Evolutionary conservation across 2,113 vertebrate species (phyloP).

Genomic region (Physeter macrocephalus): DNA sequence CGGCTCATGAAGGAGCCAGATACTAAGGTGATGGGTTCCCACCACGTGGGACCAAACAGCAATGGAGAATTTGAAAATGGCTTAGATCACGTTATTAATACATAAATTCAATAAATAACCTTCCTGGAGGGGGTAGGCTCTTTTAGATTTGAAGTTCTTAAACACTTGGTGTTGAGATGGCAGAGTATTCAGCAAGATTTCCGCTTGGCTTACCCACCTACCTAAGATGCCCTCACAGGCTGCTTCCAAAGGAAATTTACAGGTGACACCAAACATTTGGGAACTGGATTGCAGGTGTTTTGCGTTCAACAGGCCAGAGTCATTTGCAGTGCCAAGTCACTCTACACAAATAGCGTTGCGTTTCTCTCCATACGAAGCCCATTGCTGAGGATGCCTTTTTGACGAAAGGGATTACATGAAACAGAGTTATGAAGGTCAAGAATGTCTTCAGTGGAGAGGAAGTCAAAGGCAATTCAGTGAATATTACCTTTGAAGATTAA

Average conservation of each 20-base stretch:
- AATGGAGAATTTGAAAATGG: neutral
- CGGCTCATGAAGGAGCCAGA: neutral
- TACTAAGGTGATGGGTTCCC: neutral
- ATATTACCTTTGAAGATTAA: neutral
- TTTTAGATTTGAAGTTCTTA: neutral
- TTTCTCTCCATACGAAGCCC: neutral
- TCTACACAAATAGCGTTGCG: fast-evolving
- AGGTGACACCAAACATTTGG: fast-evolving
- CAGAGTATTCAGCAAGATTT: neutral
- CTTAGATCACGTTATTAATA: neutral
- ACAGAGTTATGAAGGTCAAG: neutral
- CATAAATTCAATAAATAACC: neutral
- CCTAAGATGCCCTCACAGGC: neutral
- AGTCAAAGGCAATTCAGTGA: neutral
- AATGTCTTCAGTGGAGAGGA: neutral
- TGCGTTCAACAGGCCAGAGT: fast-evolving
- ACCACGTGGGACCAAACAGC: neutral
- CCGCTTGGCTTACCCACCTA: neutral
- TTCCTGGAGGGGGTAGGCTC: neutral
- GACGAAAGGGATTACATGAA: neutral
- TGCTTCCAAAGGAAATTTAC: neutral
- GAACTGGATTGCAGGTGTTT: too few relatives aligned
- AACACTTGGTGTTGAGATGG: neutral
- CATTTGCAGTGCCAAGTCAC: fast-evolving
- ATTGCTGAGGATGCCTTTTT: neutral